Conservation (phyloP, 2,113 vertebrate species). For the Vireo altiloquus region DNA sequence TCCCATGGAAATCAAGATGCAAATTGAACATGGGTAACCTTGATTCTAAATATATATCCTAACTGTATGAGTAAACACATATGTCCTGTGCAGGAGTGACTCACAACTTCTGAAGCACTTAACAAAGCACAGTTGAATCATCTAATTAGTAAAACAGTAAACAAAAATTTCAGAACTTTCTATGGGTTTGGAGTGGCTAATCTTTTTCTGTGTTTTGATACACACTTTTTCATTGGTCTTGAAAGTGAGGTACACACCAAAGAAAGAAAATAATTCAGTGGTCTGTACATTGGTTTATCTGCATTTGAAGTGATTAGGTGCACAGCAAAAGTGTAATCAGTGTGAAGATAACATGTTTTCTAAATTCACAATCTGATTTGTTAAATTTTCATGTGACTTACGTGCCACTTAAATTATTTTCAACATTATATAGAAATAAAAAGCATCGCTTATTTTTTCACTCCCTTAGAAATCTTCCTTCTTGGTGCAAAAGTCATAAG, state of each 20-base stretch:
- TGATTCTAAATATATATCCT: slow-evolving; percentile 7
- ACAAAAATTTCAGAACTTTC: neutral
- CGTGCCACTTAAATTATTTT: neutral
- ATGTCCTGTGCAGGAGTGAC: slow-evolving; percentile 6
- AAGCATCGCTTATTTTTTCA: neutral
- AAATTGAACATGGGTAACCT: slow-evolving; percentile 14
- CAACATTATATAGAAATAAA: neutral
- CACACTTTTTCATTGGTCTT: neutral
- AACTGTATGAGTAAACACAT: slow-evolving; percentile 23
- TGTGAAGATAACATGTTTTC: neutral
- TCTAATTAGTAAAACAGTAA: slow-evolving; percentile 24
- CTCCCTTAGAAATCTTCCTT: neutral
- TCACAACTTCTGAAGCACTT: slow-evolving; percentile 18
- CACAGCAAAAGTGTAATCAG: neutral
- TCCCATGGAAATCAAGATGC: neutral
- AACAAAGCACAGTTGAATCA: slow-evolving; percentile 44
- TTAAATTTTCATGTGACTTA: neutral
- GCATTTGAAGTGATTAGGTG: neutral
- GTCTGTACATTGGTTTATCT: neutral
- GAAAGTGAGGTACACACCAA: neutral
- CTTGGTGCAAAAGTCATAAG: neutral
- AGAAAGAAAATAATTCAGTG: neutral
- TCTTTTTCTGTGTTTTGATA: neutral
- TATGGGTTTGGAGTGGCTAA: neutral
- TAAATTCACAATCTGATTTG: neutral